A percentile compares a stretch with the other conserved stretches of the same genome.
Evolutionary conservation across 2,888 invertebrate genomes (phyloP).

Genomic region (Agrochola lota): DNA sequence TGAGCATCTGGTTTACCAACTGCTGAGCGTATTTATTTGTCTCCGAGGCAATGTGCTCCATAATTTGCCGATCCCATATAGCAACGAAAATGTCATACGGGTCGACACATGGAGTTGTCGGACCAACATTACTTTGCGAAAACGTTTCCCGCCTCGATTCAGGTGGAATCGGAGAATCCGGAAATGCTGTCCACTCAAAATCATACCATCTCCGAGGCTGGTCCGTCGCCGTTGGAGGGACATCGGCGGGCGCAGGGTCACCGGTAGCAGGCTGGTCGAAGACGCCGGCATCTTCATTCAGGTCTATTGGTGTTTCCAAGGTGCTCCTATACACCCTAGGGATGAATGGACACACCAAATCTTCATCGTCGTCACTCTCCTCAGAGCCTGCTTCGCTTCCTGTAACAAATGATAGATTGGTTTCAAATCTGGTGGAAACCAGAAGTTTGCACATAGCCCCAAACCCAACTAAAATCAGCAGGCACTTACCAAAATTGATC

Average conservation of each 20-base stretch:
- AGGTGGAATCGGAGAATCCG: conserved; percentile 30
- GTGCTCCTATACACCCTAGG: no score
- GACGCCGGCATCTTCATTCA: no score
- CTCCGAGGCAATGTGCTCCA: conserved; percentile 62
- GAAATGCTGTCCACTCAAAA: conserved; percentile 14
- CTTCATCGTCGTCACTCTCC: no score
- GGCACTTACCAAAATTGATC: not conserved
- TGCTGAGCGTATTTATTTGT: conserved; percentile 51
- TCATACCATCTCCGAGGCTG: not conserved
- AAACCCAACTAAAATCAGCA: no score
- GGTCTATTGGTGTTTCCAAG: not conserved
- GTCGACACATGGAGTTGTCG: conserved; percentile 48
- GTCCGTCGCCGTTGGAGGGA: not conserved
- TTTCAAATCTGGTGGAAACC: no score
- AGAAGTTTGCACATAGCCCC: no score
- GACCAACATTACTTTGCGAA: conserved; percentile 50
- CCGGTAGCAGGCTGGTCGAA: no score
- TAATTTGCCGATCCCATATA: conserved; percentile 65
- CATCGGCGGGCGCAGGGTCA: not conserved
- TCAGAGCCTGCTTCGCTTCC: no score
- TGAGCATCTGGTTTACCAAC: not conserved
- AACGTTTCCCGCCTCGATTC: conserved; percentile 51
- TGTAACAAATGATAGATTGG: no score
- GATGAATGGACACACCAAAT: no score
- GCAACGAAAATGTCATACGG: conserved; percentile 60